Conservation (phyloP, 2,113 vertebrate species). For the Bettongia penicillata region DNA sequence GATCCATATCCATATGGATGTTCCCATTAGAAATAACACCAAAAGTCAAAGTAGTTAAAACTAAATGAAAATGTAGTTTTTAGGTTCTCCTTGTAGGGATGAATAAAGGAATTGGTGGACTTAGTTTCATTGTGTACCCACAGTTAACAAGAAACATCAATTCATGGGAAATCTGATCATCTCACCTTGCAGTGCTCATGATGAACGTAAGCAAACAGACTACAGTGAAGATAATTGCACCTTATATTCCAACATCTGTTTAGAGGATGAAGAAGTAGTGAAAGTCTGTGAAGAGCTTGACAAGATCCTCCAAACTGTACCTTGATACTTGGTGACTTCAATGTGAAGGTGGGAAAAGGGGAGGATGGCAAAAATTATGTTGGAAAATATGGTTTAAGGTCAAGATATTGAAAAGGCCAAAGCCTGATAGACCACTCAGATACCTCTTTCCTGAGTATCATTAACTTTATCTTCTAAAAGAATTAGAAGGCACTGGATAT, state of each 20-base stretch:
- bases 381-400: neutral
- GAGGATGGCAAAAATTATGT: neutral
- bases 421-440: neutral
- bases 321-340: neutral
- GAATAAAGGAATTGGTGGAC: neutral
- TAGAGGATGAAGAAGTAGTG: neutral
- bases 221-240: conserved; percentile 3
- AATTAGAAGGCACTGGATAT: neutral
- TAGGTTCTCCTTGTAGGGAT: neutral
- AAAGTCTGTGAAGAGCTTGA: neutral
- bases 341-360: neutral
- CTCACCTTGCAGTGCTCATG: conserved; percentile 1
- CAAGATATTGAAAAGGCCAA: neutral
- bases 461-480: neutral
- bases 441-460: neutral
- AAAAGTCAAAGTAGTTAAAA: neutral
- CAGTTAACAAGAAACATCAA: neutral
- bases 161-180: conserved; percentile 1
- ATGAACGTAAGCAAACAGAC: neutral
- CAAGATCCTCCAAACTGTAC: neutral
- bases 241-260: neutral
- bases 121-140: neutral
- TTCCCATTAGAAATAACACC: neutral
- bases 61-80: neutral
- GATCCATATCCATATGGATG: neutral